Evolutionary conservation across 2,888 invertebrate genomes (phyloP).

Genomic region (Chrysolina oricalcia): DNA sequence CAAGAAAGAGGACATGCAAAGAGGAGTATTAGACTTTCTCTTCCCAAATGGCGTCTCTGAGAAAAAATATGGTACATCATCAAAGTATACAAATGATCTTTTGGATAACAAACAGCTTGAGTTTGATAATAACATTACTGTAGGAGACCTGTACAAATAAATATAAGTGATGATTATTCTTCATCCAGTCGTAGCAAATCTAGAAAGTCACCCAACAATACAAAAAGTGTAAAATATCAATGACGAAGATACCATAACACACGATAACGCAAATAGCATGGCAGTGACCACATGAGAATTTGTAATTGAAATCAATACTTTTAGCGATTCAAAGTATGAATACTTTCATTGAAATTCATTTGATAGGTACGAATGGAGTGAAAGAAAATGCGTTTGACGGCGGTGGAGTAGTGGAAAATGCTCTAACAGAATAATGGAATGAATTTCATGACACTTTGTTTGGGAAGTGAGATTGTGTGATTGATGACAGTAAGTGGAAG

Average conservation of each 20-base stretch:
- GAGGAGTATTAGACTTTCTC: conserved; percentile 37
- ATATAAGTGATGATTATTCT: conserved; percentile 20
- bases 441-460: conserved; percentile 34
- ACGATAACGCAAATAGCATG: neutral
- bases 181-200: too few species aligned
- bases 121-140: conserved; percentile 39
- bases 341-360: too few species aligned
- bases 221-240: too few species aligned
- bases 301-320: conserved; percentile 29
- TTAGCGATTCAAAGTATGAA: conserved; percentile 24
- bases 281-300: neutral
- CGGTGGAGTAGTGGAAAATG: conserved; percentile 47
- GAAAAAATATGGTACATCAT: conserved; percentile 35
- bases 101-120: conserved; percentile 38
- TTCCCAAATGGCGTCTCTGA: too few species aligned
- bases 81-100: conserved; percentile 31
- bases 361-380: too few species aligned
- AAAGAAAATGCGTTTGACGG: conserved; percentile 42
- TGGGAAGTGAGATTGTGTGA: too few species aligned
- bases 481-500: too few species aligned
- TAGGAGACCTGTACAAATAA: conserved; percentile 42
- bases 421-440: conserved; percentile 45
- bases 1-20: conserved; percentile 28
- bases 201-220: too few species aligned
- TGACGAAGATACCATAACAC: too few species aligned